Base-by-base conservation (phyloP, 2,113 vertebrate species). In the Parotia lawesii region DNA sequence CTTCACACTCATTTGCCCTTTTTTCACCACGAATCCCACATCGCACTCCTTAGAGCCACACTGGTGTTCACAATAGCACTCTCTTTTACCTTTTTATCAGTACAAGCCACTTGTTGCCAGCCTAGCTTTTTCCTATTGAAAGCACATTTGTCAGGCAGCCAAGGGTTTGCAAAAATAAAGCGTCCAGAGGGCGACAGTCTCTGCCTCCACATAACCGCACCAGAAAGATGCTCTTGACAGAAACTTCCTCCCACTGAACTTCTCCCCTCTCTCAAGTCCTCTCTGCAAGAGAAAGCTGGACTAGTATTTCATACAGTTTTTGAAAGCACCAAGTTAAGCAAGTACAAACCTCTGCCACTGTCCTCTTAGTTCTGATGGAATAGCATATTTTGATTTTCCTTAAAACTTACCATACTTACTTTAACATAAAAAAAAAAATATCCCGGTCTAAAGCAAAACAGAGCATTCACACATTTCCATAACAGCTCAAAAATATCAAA, bases 141-240 rank as follows among this genome's bases (percentile, higher is more conserved):
- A 85, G 47, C 15, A 57, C 25, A 35, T 81, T 75, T 94, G 94
- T 92, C 81, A 95, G 89, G 58, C 73, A 93, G 91, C 89, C 81
- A 93, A 91, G 29, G 33, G 33, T 89, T 85, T 85, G 58, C 40
- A 65, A 87, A 95, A 87, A 92, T 54, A 27, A 85, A 61, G 64
- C 2, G 21, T 62, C 70, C 48, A 67, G 90, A 77, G 56, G 77
- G 73, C 6, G 2, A 67, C 44, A 87, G 72, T 37, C 57, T 74
- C 73, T 87, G 54, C 51, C 72, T 87, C 44, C 62, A 77, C 15
- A 35, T 8, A 79, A 61, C 64, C 58, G 79, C 0, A 10, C 42
- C 65, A 91, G 15, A 92, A 92, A 91, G 79, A 93, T 58, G 82
- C 28, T 75, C 37, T 29, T 48, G 6, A 84, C 66, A 94, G 45